Conservation (phyloP, 2,113 vertebrate genomes). For the Macquaria australasica region DNA sequence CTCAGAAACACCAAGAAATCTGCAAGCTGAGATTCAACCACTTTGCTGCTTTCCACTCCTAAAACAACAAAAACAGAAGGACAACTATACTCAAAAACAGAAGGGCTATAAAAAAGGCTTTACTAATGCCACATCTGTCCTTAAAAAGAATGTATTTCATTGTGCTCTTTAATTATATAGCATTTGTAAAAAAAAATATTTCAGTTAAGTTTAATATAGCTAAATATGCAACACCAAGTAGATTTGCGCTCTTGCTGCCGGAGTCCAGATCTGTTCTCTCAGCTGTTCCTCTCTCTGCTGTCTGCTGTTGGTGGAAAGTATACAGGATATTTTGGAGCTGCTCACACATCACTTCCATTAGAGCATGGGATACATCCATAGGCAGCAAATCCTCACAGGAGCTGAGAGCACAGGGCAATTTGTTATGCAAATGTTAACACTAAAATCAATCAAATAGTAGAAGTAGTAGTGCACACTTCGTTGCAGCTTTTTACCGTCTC, state of each 20-base stretch:
- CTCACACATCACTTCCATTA: conserved; percentile 88
- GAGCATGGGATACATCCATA: conserved; percentile 82
- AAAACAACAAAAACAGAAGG: conserved; percentile 21
- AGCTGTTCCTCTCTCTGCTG: conserved; percentile 63
- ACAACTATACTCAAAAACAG: conserved; percentile 3
- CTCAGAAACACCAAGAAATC: conserved; percentile 88
- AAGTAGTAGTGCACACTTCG: neutral
- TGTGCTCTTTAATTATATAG: neutral
- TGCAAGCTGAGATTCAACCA: conserved; percentile 85
- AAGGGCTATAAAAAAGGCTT: neutral
- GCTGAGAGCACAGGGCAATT: conserved; percentile 60
- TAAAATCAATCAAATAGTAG: neutral
- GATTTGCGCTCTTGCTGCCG: conserved; percentile 51
- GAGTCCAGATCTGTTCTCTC: conserved; percentile 57
- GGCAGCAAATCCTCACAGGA: conserved; percentile 84
- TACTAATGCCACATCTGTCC: neutral
- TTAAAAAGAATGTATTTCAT: neutral
- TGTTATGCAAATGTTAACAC: neutral
- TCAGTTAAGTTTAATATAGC: neutral
- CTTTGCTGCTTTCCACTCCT: conserved; percentile 78
- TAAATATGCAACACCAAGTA: conserved; percentile 70
- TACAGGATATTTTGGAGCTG: conserved; percentile 83
- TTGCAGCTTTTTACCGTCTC: neutral
- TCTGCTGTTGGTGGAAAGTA: conserved; percentile 81
- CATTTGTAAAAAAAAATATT: conserved; percentile 13